These are phyloP conservation scores for Cyphomyrmex costatus DNA, from an alignment of 1,140 invertebrate species.

Conservation along the genomic window DNA sequence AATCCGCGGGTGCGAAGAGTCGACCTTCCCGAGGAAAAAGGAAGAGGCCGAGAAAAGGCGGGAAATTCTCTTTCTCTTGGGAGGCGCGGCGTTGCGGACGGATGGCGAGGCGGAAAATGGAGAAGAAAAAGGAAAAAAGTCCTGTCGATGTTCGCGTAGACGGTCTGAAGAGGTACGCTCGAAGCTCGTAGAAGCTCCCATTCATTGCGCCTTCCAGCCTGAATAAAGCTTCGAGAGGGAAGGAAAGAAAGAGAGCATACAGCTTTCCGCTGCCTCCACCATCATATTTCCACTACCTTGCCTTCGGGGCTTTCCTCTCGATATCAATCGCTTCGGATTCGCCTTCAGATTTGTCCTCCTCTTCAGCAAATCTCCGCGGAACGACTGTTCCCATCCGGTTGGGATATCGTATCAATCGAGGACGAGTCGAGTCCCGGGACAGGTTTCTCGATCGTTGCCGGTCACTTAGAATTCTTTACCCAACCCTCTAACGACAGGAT, in stretches of 20 bases:
- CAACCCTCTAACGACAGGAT: not conserved
- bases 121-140: slow-evolving; percentile 37
- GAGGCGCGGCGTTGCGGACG: slow-evolving; percentile 16
- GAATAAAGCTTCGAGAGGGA: slow-evolving; percentile 59
- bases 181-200: slow-evolving; percentile 65
- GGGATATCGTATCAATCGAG: slow-evolving; percentile 63
- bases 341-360: slow-evolving; percentile 66
- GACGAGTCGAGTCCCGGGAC: slow-evolving; percentile 40
- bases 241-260: slow-evolving; percentile 21
- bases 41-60: slow-evolving; percentile 40
- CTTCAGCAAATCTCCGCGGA: slow-evolving; percentile 64
- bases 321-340: slow-evolving; percentile 67
- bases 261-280: slow-evolving; percentile 45
- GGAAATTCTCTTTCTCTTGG: slow-evolving; percentile 66
- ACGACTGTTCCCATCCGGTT: slow-evolving; percentile 53
- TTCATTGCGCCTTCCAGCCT: slow-evolving; percentile 60
- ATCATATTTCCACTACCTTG: slow-evolving; percentile 53
- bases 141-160: slow-evolving; percentile 53
- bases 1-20: slow-evolving; percentile 35
- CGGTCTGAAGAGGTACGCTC: slow-evolving; percentile 45
- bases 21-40: slow-evolving; percentile 40
- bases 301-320: slow-evolving; percentile 62
- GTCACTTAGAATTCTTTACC: slow-evolving; percentile 46
- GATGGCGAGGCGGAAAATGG: slow-evolving; percentile 13
- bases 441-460: slow-evolving; percentile 38